A percentile compares a stretch with the other conserved stretches of the same genome.
Evolutionary conservation across 1,140 invertebrate genomes (phyloP).

Genomic region (Tetraneura akinire): DNA sequence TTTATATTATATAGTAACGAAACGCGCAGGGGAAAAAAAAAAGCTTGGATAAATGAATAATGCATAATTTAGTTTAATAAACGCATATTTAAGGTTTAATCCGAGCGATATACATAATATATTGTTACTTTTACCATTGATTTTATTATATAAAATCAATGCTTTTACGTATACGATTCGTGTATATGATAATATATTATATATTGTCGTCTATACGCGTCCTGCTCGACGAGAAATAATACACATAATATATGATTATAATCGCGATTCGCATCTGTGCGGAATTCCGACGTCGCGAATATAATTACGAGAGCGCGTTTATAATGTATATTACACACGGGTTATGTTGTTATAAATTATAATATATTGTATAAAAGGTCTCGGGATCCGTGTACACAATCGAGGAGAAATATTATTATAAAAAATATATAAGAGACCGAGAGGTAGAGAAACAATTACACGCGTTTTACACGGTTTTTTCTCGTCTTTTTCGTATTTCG

Average conservation of each 20-base stretch:
- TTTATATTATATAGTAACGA: conserved; percentile 29
- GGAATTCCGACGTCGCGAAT: conserved; percentile 22
- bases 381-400: background rate
- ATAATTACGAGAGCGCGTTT: conserved; percentile 31
- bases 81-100: too few relatives aligned
- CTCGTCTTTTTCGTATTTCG: too few relatives aligned
- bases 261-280: conserved; percentile 23
- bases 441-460: too few relatives aligned
- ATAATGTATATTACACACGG: too few relatives aligned
- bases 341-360: too few relatives aligned
- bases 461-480: background rate
- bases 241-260: background rate
- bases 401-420: background rate
- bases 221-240: background rate
- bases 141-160: background rate
- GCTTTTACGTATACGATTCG: too few relatives aligned
- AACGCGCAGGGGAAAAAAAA: too few relatives aligned
- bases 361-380: background rate
- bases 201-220: background rate
- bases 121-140: background rate
- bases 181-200: background rate
- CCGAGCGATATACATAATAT: background rate
- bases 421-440: background rate
- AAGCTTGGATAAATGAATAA: conserved; percentile 38
- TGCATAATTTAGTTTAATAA: conserved; percentile 9